Base-by-base conservation (phyloP, 2,113 vertebrate species). In the Atrichornis clamosus region DNA sequence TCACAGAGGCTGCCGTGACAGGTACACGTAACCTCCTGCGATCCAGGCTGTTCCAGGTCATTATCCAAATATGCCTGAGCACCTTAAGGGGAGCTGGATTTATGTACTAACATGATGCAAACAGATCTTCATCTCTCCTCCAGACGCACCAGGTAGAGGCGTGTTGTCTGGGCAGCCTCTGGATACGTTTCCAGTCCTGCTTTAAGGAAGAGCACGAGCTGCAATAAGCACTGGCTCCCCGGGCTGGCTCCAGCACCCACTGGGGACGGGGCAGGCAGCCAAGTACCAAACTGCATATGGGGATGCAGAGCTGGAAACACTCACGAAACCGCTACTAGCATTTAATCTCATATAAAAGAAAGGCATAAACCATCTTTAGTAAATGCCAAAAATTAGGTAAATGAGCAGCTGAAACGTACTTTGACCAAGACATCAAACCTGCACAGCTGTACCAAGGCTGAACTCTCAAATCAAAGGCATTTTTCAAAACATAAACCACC, bases 21-120 rank as follows among this genome's bases (percentile, higher is more conserved):
- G 86, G 53, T 79, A 91, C 89, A 69, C 1, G 73, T 50, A 60
- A 33, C 91, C 84, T 90, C 87, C 93, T 74, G 92, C 94, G 52
- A 56, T 84, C 91, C n/a, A 11, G 93, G 53, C 72, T 87, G 91
- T 87, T 94, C 89, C 89, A 86, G 94, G 87, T 95, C 94, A 62
- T 87, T 84, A 90, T 89, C 93, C 81, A 91, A 59, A 89, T 69
- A 27, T 76, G 81, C 93, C 67, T 39, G 2, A 89, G 81, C 64
- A 64, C 89, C 94, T 87, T 19, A 30, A 95, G 77, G 87, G 91
- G 70, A 92, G 74, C 32, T 39, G 93, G 70, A 85, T 93, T 96
- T 84, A 69, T 83, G 84, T 94, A 50, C 62, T 46, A 63, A 83
- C 89, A 82, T 1, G 87, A 42, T 73, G 77, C 91, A 93, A 82